Percentiles rank a stretch among this genome's conserved stretches.
These are phyloP conservation scores for Squalus acanthias DNA, from an alignment of 2,797 vertebrate species.

Conservation along the genomic window DNA sequence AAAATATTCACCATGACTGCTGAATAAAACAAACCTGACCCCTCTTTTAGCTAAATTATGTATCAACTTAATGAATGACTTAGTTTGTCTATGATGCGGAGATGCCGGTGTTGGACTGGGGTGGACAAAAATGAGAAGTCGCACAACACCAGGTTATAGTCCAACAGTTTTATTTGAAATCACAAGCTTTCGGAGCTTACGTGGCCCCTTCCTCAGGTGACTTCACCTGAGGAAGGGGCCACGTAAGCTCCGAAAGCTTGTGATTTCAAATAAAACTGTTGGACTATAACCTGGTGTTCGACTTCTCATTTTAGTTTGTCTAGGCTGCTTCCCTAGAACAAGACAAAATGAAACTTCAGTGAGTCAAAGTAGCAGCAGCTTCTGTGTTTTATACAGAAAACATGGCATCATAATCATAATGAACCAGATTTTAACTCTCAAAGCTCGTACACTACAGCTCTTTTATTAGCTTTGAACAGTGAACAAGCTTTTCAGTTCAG, in stretches of 20 bases:
- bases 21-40: background rate
- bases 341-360: background rate
- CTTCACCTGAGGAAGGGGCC: too few species aligned
- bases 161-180: too few species aligned
- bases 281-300: too few species aligned
- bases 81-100: too few species aligned
- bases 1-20: background rate
- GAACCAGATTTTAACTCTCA: background rate
- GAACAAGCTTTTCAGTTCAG: background rate
- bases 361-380: background rate
- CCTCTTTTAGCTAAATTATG: background rate
- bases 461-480: background rate
- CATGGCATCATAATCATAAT: background rate
- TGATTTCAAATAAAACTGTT: too few species aligned
- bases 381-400: background rate
- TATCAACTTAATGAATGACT: background rate
- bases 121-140: too few species aligned
- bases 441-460: background rate
- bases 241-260: too few species aligned
- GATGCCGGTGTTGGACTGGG: too few species aligned
- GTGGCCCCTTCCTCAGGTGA: too few species aligned
- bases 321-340: background rate
- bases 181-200: too few species aligned
- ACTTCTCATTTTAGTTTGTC: too few species aligned
- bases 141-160: too few species aligned